Evolutionary conservation across 2,113 vertebrate species (phyloP), one percentile per base, ranked within the genome.

Genomic region (Rhabdomys dilectus): DNA sequence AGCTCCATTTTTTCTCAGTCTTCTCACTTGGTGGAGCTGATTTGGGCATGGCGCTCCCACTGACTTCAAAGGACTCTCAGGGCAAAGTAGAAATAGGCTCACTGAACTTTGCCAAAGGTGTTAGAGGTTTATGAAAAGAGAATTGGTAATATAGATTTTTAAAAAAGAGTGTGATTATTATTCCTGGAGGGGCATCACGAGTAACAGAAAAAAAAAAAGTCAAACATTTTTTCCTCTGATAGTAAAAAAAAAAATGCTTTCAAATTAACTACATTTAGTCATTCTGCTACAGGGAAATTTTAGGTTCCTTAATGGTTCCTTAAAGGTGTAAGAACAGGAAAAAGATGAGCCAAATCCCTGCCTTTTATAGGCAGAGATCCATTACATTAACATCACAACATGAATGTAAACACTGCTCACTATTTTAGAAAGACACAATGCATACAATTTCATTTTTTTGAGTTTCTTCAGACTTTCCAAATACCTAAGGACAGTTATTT

Each of bases 1-100:
- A 51, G 48, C 56, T 48, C 82, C 48, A 21, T 89, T 88, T 95
- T 24, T 97, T 34, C 42, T 94, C 53, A 77, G 81, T 39, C 45
- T 93, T 84, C 62, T 87, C 73, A 85, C 89, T 91, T 53, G 16
- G 72, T 21, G 76, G 64, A 36, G 53, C 62, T 85, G 96, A 93
- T 88, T 87, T 36, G 73, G 95, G 73, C 8, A 5, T 42, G 58
- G 86, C 42, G 15, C 84, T 97, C 94, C 64, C 42, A 96, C 91
- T 88, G 94, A 97, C 77, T 96, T 97, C 89, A 97, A 96, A 97
- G 81, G 21, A 16, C 42, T 94, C 90, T 91, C 53, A 92, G 73
- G 72, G 48, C 77, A 92, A 95, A 78, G 93, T 78, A 95, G 81
- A 92, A 94, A 91, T 24, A 94, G 64, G 72, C 72, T 81, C 29